Percentiles rank a stretch among this genome's conserved stretches.
Conservation (phyloP, 2,888 invertebrate species). For the Acutogordius australiensis region DNA sequence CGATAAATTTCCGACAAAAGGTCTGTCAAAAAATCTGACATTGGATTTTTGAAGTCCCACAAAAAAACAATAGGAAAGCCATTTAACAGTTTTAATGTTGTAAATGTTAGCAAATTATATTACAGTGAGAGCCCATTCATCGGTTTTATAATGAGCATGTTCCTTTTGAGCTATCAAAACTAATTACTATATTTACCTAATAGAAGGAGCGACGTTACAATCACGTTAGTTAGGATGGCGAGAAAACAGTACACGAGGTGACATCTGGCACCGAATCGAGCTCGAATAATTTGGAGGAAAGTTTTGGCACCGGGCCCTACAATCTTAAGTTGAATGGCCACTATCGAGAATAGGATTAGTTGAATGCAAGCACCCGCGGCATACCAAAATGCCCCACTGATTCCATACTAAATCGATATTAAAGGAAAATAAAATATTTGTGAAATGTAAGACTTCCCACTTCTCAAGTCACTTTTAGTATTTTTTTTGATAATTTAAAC, state of each 20-base stretch:
- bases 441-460: no score
- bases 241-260: conserved; percentile 21
- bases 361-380: conserved; percentile 23
- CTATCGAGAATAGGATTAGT: conserved; percentile 20
- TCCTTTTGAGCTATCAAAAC: no score
- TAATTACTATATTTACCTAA: conserved; percentile 17
- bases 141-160: no score
- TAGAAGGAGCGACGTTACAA: conserved; percentile 21
- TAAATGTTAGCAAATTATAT: no score
- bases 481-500: no score
- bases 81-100: no score
- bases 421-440: neutral
- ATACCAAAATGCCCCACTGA: conserved; percentile 24
- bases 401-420: conserved; percentile 20
- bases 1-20: no score
- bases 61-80: no score
- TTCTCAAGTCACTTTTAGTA: no score
- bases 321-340: conserved; percentile 21
- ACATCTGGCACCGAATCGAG: conserved; percentile 19
- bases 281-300: conserved; percentile 21
- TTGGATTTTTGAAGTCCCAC: no score
- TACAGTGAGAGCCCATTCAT: no score
- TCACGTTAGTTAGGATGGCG: conserved; percentile 21
- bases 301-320: conserved; percentile 22
- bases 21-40: no score